Evolutionary conservation across 2,797 vertebrate genomes (phyloP).

Genomic region (Cyprinella venusta): DNA sequence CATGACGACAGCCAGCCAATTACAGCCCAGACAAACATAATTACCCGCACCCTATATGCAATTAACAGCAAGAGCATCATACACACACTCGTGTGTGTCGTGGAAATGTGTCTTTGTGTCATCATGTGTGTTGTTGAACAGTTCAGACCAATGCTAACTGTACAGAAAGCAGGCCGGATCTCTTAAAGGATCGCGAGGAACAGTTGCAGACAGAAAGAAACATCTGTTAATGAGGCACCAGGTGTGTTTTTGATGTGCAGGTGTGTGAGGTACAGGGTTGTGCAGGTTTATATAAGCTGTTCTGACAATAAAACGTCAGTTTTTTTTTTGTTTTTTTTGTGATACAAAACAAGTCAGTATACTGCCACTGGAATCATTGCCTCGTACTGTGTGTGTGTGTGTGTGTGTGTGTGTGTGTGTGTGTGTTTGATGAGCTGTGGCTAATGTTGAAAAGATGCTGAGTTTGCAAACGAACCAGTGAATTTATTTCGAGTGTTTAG

Average conservation of each 20-base stretch:
- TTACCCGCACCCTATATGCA: conserved; percentile 68
- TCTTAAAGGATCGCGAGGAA: not conserved
- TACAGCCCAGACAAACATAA: conserved; percentile 74
- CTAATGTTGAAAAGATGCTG: conserved; percentile 77
- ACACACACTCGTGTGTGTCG: conserved; percentile 62
- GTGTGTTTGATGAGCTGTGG: conserved; percentile 48
- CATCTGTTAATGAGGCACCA: conserved; percentile 17
- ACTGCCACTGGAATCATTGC: conserved; percentile 15
- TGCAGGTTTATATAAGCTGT: conserved; percentile 5
- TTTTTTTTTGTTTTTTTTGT: not conserved
- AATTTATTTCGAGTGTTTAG: conserved; percentile 76
- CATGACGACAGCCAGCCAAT: conserved; percentile 74
- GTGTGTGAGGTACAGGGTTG: not conserved
- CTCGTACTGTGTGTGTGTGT: not conserved
- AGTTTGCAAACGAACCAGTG: conserved; percentile 71
- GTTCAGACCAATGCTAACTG: not conserved
- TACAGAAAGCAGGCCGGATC: not conserved
- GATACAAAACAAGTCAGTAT: not conserved
- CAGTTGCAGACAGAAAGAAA: not conserved
- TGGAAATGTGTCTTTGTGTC: conserved; percentile 15
- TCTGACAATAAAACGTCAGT: conserved; percentile 7
- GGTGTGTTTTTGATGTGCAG: conserved; percentile 18
- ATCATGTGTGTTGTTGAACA: not conserved
- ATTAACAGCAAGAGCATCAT: conserved; percentile 71
- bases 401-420: conserved; percentile 4